Evolutionary conservation across 2,888 invertebrate species (phyloP), one percentile per base, ranked within the genome.

Genomic region (Pandemis corylana): DNA sequence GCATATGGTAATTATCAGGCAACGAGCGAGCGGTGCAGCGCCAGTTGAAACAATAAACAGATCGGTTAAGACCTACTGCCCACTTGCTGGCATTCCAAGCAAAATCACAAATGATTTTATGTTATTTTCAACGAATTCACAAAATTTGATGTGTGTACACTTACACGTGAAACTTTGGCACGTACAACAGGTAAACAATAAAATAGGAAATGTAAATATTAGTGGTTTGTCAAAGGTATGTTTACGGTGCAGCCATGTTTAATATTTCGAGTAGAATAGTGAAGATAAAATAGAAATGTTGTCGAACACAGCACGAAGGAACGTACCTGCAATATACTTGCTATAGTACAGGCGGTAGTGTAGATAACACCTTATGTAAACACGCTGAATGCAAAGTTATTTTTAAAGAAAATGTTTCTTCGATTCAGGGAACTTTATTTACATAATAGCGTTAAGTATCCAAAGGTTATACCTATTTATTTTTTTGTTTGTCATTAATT

Each of bases 41-140:
- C 83, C 86, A 86, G 84, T 84, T 86, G 84, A 76, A 87, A 89
- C 79, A 90, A 90, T 85, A 91, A 91, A 91, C 88, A 88, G 70
- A 56, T 70, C 76, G 73, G 71, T 76, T 82, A 83, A 79, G 80
- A 77, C 77, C 79, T 76, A 78, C 78, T 77, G 78, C 70, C 64
- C 75, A 75, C 80, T 83, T 83, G 81, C 82, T 82, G 79, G 78
- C 79, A 80, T 84, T 84, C 79, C 79, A 56, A 77, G 44, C 68
- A 64, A 68, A 75, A 79, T 67, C 68, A 74, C 49, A 76, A 64
- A 63, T 20, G 44, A 53, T 59, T 71, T 28, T 56, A 62, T 71
- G 53, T 72, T 75, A 71, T 66, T 71, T 71, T 20, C 15, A 56
- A 66, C 51, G 46, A 63, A 67, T 71, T 68, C 71, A 66, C 70